These are phyloP conservation scores for Syrista parreyssii DNA, from an alignment of 2,888 invertebrate genomes.

Conservation along the genomic window DNA sequence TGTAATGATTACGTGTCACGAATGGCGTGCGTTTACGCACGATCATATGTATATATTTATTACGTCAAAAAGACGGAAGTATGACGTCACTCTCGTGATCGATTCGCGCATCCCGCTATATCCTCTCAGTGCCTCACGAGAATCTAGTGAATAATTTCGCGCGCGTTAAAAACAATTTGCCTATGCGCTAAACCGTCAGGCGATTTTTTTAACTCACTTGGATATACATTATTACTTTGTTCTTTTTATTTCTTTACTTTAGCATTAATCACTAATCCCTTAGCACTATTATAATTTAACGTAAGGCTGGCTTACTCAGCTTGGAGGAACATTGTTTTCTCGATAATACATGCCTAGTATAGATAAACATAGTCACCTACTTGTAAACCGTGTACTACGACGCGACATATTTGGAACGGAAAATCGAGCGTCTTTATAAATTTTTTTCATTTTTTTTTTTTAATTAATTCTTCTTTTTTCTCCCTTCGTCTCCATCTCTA, in stretches of 20 bases:
- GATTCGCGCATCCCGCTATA: not conserved
- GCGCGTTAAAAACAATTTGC: not conserved
- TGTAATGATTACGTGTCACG: not conserved
- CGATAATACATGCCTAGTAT: constrained; percentile 17
- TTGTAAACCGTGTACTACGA: not conserved
- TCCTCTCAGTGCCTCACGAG: not conserved
- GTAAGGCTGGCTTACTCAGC: constrained; percentile 66
- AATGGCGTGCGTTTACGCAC: not conserved
- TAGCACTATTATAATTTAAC: constrained; percentile 45
- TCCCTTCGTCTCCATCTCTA: constrained; percentile 15
- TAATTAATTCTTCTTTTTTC: constrained; percentile 3
- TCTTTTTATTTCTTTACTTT: not conserved
- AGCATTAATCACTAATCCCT: constrained; percentile 18
- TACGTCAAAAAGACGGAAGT: not conserved
- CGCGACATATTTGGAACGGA: constrained; percentile 2
- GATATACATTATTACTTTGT: not conserved
- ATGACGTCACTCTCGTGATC: not conserved
- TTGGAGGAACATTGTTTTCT: constrained; percentile 65
- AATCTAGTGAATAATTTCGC: not conserved
- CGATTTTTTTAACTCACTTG: not conserved
- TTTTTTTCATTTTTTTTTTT: constrained; percentile 2
- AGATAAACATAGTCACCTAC: constrained; percentile 3
- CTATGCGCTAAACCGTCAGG: not conserved
- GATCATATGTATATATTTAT: not conserved
- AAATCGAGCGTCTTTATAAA: not conserved